Evolutionary conservation across 2,888 invertebrate genomes (phyloP).

Genomic region (Exocentrus adspersus): DNA sequence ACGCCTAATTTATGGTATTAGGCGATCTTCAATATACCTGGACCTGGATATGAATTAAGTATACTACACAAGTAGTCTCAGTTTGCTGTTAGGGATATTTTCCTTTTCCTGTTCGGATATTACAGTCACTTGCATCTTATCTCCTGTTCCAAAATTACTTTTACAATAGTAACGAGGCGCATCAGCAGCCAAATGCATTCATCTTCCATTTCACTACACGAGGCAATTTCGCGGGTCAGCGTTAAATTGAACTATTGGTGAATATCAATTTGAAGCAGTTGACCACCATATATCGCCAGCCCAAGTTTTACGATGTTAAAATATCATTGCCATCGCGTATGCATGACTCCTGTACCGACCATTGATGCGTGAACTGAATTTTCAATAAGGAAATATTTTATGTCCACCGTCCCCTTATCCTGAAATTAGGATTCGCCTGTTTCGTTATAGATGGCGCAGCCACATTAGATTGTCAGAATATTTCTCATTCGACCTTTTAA

Average conservation of each 20-base stretch:
- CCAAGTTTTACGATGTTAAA: constrained; percentile 49
- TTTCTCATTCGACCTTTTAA: background rate
- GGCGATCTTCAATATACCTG: too few relatives aligned
- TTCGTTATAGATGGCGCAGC: constrained; percentile 23
- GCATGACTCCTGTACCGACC: constrained; percentile 49
- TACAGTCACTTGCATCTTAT: too few relatives aligned
- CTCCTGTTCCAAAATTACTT: too few relatives aligned
- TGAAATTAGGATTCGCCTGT: constrained; percentile 22
- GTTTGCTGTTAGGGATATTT: too few relatives aligned
- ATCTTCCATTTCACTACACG: background rate
- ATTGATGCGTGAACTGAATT: constrained; percentile 52
- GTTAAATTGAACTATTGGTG: constrained; percentile 15
- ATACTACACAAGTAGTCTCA: too few relatives aligned
- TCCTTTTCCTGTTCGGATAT: too few relatives aligned
- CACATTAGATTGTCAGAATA: constrained; percentile 22
- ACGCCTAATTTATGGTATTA: too few relatives aligned
- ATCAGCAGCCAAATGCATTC: background rate
- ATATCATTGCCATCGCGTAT: constrained; percentile 53
- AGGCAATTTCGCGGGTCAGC: constrained; percentile 9
- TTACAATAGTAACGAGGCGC: too few relatives aligned
- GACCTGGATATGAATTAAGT: too few relatives aligned
- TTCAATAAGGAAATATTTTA: constrained; percentile 43
- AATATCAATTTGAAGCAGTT: constrained; percentile 39
- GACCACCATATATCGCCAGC: constrained; percentile 41
- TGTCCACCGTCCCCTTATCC: constrained; percentile 42